phyloP scores from a whole-genome alignment of 1,140 invertebrate species.

The Wiebesia pumilae region DNA sequence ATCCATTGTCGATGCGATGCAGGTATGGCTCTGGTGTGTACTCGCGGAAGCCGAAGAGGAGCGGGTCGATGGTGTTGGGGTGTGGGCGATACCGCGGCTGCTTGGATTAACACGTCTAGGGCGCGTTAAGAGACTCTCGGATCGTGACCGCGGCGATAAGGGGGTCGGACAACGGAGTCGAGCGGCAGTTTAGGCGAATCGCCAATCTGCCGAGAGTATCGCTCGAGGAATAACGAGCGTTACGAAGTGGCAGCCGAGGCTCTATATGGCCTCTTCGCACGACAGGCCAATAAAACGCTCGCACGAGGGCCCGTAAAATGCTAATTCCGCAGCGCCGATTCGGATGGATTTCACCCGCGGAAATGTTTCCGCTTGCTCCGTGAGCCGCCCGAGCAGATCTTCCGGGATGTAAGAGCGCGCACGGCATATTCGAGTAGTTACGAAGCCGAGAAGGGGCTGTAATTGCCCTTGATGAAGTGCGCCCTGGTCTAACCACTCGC shows the following conservation, averaged over 20 bases:
- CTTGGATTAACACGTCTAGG: slow-evolving; percentile 63
- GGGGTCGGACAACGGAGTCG: slow-evolving; percentile 47
- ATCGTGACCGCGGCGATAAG: slow-evolving; percentile 55
- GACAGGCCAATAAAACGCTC: slow-evolving; percentile 72
- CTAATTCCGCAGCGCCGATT: slow-evolving; percentile 61
- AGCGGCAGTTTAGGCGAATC: slow-evolving; percentile 56
- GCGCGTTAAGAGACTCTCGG: slow-evolving; percentile 55
- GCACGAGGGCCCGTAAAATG: slow-evolving; percentile 67
- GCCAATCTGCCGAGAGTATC: slow-evolving; percentile 50
- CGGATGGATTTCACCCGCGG: neutral
- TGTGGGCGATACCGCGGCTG: slow-evolving; percentile 50
- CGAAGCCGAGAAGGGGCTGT: neutral
- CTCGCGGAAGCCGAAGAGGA: neutral
- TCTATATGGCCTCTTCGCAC: slow-evolving; percentile 71
- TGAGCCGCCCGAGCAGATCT: neutral
- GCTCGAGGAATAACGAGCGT: slow-evolving; percentile 64
- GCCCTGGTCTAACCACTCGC: too few species aligned
- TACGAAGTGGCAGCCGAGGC: slow-evolving; percentile 49
- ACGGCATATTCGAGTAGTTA: slow-evolving; percentile 12
- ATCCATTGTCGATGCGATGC: neutral
- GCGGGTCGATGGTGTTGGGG: slow-evolving; percentile 35
- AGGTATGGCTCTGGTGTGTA: neutral
- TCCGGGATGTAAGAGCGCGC: slow-evolving; percentile 16
- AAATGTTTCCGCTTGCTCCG: slow-evolving; percentile 7
- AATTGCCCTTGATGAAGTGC: slow-evolving; percentile 11